A percentile compares a stretch with the other conserved stretches of the same genome.
Evolutionary conservation across 2,113 vertebrate species (phyloP).

Genomic region (Carassius auratus): DNA sequence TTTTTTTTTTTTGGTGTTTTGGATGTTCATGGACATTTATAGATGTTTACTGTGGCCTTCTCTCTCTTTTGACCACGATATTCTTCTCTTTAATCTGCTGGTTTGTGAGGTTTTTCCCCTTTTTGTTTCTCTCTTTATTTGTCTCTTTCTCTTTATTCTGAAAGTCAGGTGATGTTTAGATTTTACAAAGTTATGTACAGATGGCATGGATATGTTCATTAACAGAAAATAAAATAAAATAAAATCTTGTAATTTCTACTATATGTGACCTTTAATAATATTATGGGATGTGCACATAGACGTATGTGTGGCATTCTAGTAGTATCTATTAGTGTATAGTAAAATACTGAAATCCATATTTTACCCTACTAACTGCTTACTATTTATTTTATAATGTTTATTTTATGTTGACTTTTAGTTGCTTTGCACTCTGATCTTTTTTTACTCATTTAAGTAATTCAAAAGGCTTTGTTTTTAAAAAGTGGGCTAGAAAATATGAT

Average conservation of each 20-base stretch:
- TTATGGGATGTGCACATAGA: not conserved
- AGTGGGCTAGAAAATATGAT: not conserved
- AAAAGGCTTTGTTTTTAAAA: not conserved
- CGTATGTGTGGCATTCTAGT: conserved; percentile 18
- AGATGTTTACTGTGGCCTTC: conserved; percentile 6
- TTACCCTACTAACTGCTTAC: not conserved
- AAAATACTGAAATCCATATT: not conserved
- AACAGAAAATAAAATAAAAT: not conserved
- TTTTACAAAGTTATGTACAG: not conserved
- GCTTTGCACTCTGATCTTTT: not conserved
- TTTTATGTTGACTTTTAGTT: not conserved
- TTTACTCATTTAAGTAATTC: not conserved
- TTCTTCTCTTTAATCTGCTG: conserved; percentile 15
- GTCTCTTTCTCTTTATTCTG: not conserved
- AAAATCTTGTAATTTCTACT: not conserved
- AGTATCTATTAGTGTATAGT: not conserved
- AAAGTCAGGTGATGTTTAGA: not conserved
- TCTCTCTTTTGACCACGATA: not conserved
- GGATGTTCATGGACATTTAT: not conserved
- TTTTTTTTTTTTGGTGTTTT: not conserved
- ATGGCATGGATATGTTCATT: not conserved
- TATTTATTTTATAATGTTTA: not conserved
- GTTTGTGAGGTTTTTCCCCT: not conserved
- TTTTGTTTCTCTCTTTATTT: not conserved
- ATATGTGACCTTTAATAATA: conserved; percentile 12